Conservation (phyloP, 2,888 invertebrate species). For the Sinelater perroti region DNA sequence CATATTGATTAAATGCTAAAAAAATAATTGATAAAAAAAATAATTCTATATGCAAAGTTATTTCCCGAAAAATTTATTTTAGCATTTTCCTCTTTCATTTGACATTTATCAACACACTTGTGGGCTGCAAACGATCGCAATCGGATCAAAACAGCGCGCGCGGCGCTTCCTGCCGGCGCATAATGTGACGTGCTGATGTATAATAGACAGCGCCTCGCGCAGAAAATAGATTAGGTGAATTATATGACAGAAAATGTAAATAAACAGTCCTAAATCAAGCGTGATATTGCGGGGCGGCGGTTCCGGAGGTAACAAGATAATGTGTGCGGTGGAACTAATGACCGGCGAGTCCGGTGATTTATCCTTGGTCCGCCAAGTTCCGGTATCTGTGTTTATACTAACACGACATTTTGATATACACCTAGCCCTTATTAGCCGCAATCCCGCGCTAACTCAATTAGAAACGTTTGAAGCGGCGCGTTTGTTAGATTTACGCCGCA, state of each 20-base stretch:
- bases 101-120: no score
- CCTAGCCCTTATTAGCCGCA: constrained; percentile 58
- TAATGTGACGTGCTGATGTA: background rate
- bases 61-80: no score
- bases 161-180: no score
- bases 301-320: constrained; percentile 58
- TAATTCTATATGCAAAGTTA: no score
- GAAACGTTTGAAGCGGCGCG: constrained; percentile 47
- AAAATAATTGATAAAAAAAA: no score
- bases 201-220: background rate
- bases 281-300: constrained; percentile 49
- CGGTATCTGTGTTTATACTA: constrained; percentile 57
- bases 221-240: constrained; percentile 22
- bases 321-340: constrained; percentile 60
- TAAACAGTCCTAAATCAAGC: constrained; percentile 50
- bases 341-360: constrained; percentile 61
- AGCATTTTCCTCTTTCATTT: no score
- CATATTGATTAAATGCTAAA: no score
- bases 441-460: constrained; percentile 58
- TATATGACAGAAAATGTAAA: constrained; percentile 42
- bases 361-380: constrained; percentile 55
- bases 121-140: background rate
- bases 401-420: constrained; percentile 58
- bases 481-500: constrained; percentile 34
- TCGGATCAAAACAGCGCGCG: background rate